These are phyloP conservation scores for Hypomecis punctinalis DNA, from an alignment of 2,888 invertebrate species.

Conservation along the genomic window DNA sequence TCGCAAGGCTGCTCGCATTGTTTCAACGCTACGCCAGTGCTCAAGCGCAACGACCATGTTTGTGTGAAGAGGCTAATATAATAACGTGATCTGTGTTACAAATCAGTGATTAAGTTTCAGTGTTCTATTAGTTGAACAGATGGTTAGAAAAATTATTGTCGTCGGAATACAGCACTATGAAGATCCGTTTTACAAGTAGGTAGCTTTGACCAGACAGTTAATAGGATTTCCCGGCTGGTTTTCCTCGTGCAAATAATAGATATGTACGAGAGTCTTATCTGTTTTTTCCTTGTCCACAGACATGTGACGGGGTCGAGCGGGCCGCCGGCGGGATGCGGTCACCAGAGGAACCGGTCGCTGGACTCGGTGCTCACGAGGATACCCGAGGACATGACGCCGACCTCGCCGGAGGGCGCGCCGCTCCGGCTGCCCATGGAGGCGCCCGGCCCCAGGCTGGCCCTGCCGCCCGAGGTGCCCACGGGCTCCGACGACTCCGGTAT, in stretches of 20 bases:
- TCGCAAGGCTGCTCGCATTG: conserved; percentile 64
- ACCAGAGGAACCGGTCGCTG: conserved; percentile 95
- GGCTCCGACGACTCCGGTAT: conserved; percentile 94
- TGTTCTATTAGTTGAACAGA: conserved; percentile 58
- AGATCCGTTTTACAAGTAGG: conserved; percentile 80
- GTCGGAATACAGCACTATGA: conserved; percentile 78
- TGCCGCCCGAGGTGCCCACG: conserved; percentile 78
- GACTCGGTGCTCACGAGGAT: conserved; percentile 96
- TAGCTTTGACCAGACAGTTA: conserved; percentile 41
- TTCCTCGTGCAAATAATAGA: conserved; percentile 36
- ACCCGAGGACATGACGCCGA: conserved; percentile 91
- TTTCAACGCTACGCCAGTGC: conserved; percentile 59
- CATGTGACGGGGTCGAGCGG: conserved; percentile 79
- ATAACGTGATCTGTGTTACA: conserved; percentile 49
- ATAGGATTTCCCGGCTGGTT: conserved; percentile 36
- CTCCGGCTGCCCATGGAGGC: conserved; percentile 71
- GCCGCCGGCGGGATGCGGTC: conserved; percentile 86
- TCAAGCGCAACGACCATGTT: conserved; percentile 62
- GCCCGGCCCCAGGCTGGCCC: conserved; percentile 85
- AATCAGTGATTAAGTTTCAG: conserved; percentile 58
- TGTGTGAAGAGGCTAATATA: conserved; percentile 61
- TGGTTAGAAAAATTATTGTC: conserved; percentile 81
- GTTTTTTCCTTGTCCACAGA: conserved; percentile 68
- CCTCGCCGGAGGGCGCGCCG: conserved; percentile 75
- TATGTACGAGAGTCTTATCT: conserved; percentile 41